Conservation (phyloP, 2,888 invertebrate genomes). For the Cheilosia pagana region DNA sequence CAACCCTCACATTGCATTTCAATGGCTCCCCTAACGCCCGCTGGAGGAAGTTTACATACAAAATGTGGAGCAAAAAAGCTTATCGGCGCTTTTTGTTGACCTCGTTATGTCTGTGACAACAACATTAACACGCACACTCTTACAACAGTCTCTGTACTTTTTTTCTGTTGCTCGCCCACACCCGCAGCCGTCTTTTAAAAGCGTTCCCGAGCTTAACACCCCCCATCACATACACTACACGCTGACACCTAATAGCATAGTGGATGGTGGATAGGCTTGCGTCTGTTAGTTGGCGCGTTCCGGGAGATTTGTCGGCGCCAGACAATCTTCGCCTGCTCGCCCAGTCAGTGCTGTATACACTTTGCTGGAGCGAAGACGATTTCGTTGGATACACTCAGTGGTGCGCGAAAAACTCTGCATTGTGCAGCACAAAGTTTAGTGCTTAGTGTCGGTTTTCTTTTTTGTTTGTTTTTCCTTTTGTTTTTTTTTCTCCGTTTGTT, state of each 20-base stretch:
- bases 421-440: constrained; percentile 39
- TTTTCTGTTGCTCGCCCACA: not conserved
- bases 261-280: constrained; percentile 7
- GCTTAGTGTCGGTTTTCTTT: constrained; percentile 32
- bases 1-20: constrained; percentile 20
- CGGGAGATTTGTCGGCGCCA: constrained; percentile 52
- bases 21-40: constrained; percentile 33
- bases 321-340: constrained; percentile 51
- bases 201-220: constrained; percentile 44
- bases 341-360: constrained; percentile 64
- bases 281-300: constrained; percentile 40
- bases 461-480: constrained; percentile 8
- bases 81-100: constrained; percentile 56
- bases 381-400: constrained; percentile 7
- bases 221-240: constrained; percentile 25
- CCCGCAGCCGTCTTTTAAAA: not conserved
- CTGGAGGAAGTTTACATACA: constrained; percentile 17
- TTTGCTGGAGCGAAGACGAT: constrained; percentile 46
- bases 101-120: constrained; percentile 45
- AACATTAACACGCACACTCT: constrained; percentile 3
- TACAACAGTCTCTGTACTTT: not conserved
- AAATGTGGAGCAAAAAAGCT: constrained; percentile 53
- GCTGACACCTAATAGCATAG: not conserved
- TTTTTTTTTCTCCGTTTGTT: constrained; percentile 19
- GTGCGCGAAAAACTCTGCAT: constrained; percentile 4